Evolutionary conservation across 1,140 invertebrate genomes (phyloP).

Genomic region (Ceratitis capitata): DNA sequence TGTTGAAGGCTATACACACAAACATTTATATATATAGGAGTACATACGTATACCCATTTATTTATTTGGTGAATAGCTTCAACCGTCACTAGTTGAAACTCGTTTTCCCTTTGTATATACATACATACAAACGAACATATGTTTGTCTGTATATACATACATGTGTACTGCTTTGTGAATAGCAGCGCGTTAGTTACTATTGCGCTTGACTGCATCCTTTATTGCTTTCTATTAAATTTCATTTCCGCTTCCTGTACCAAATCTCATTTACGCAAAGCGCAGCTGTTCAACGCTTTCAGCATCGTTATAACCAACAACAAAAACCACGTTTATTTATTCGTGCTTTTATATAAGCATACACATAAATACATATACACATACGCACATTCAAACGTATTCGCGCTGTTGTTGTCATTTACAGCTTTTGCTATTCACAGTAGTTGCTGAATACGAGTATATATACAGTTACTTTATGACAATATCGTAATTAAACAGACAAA

Average conservation of each 20-base stretch:
- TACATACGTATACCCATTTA: too few species aligned
- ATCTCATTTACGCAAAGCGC: constrained; percentile 6
- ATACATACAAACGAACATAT: background rate
- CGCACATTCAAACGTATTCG: background rate
- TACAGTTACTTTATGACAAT: too few species aligned
- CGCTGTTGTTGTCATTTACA: background rate
- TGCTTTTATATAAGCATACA: too few species aligned
- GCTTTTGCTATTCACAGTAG: too few species aligned
- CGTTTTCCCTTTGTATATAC: too few species aligned
- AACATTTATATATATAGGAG: too few species aligned
- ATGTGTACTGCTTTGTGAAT: background rate
- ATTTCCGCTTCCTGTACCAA: constrained; percentile 8
- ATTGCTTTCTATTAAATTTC: constrained; percentile 37
- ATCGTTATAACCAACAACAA: background rate
- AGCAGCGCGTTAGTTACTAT: background rate
- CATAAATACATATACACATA: too few species aligned
- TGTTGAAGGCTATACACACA: too few species aligned
- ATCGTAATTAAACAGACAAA: too few species aligned
- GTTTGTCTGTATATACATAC: background rate
- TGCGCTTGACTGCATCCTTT: constrained; percentile 16
- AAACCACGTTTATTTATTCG: background rate
- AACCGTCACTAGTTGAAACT: too few species aligned
- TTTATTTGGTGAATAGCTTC: too few species aligned
- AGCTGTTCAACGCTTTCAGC: background rate
- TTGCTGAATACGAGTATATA: too few species aligned